Evolutionary conservation across 2,113 vertebrate genomes (phyloP).

Genomic region (Esox niger): DNA sequence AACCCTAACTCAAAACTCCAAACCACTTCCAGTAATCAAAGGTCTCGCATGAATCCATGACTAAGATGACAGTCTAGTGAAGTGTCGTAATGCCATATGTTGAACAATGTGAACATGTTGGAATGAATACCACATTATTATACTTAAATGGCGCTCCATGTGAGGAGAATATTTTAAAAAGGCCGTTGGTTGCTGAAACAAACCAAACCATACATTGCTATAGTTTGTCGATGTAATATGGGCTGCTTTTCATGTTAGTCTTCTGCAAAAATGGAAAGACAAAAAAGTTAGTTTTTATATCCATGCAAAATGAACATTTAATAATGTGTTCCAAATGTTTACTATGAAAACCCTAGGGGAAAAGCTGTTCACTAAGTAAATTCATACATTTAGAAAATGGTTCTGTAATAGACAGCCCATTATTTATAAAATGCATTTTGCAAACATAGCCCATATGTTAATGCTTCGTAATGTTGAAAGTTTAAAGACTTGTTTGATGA

Average conservation of each 20-base stretch:
- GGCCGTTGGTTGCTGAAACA: not conserved
- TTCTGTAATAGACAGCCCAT: slow-evolving; percentile 37
- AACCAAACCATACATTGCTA: not conserved
- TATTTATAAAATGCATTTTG: slow-evolving; percentile 46
- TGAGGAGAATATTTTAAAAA: not conserved
- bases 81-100: too few species aligned
- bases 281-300: slow-evolving; percentile 7
- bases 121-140: too few species aligned
- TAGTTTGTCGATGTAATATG: not conserved
- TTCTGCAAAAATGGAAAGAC: not conserved
- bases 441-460: slow-evolving; percentile 51
- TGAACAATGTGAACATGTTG: too few species aligned
- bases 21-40: not conserved
- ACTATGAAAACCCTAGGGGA: slow-evolving; percentile 34
- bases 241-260: slow-evolving; percentile 16
- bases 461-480: slow-evolving; percentile 50
- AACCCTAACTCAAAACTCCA: not conserved
- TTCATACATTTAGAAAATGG: slow-evolving; percentile 43
- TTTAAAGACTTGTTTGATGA: slow-evolving; percentile 50
- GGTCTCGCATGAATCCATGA: not conserved
- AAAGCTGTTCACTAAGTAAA: slow-evolving; percentile 37
- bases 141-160: too few species aligned
- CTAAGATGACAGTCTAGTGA: not conserved
- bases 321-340: slow-evolving; percentile 48
- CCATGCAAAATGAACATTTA: slow-evolving; percentile 33